Conservation (phyloP, 2,888 invertebrate species). For the Hemicrepidius hirtus region DNA sequence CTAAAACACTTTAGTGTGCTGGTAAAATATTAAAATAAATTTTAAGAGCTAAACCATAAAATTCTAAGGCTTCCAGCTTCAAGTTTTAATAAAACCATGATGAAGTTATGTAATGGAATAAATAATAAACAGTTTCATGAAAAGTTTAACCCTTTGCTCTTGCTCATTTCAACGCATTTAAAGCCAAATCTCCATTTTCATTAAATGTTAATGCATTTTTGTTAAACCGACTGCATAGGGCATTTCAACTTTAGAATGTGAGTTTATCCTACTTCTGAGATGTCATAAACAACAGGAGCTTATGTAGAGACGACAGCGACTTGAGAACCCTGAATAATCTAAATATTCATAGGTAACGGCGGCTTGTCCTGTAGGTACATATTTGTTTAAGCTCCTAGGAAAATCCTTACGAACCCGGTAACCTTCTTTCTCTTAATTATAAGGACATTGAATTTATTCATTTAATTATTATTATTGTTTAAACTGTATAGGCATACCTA, state of each 20-base stretch:
- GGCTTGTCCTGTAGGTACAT: slow-evolving; percentile 33
- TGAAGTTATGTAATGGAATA: slow-evolving; percentile 40
- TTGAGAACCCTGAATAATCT: slow-evolving; percentile 42
- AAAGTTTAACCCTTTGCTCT: slow-evolving; percentile 36
- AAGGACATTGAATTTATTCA: no score
- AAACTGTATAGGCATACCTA: no score
- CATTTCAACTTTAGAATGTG: slow-evolving; percentile 43
- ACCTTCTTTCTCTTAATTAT: no score
- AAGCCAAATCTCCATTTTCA: slow-evolving; percentile 48
- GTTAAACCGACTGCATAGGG: slow-evolving; percentile 45
- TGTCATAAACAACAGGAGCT: slow-evolving; percentile 47
- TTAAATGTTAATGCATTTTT: slow-evolving; percentile 54
- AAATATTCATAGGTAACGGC: slow-evolving; percentile 46
- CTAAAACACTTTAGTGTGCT: slow-evolving; percentile 2
- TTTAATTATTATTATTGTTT: no score
- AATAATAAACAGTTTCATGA: slow-evolving; percentile 44
- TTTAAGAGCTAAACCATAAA: slow-evolving; percentile 27
- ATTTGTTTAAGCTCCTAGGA: slow-evolving; percentile 35
- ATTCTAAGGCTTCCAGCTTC: slow-evolving; percentile 4
- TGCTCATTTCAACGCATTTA: slow-evolving; percentile 29
- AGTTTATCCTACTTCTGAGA: slow-evolving; percentile 46
- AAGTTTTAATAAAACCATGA: slow-evolving; percentile 33
- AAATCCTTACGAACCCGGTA: neutral
- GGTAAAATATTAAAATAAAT: slow-evolving; percentile 33
- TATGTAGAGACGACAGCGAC: slow-evolving; percentile 44